Evolutionary conservation across 2,797 vertebrate genomes (phyloP), one percentile per base, ranked within the genome.

Genomic region (Enteromius fasciolatus): DNA sequence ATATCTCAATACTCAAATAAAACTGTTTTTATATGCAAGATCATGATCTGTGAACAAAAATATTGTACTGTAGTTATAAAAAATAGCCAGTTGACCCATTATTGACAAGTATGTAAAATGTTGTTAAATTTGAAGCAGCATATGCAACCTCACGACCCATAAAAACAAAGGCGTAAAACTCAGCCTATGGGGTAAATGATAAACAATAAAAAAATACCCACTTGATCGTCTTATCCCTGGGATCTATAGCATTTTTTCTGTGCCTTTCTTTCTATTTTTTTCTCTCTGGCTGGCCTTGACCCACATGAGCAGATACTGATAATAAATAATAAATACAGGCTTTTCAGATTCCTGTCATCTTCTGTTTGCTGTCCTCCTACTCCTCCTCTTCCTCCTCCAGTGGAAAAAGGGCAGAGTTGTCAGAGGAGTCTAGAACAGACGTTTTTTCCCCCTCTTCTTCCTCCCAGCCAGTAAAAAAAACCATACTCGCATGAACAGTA

Each of bases 401-500:
- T 91, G 88, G 87, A 89, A 88, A 93, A 94, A 94, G 92, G 93
- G 89, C 92, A 94, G 89, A 84, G 89, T 92, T 94, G 93, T 94
- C 92, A 93, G 83, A 91, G 90, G 86, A 88, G 89, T 90, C 93
- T 93, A 92, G 90, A 92, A 86, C 88, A 89, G 90, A 88, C 76
- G 79, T 83, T 57, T 86, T 63, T 87, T 11, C 20, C 39, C n/a
- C 8, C n/a, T 90, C 90, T 92, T 66, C 23, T 44, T 81, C 46
- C 46, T 54, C 84, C 87, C 88, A 89, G 69, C 57, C 87, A 89
- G 91, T 89, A 85, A 5, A 41, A 5, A 41, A 86, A 87, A 91
- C 88, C 90, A 89, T 89, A 64, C 86, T 92, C 88, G 91, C 87
- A 89, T 86, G 76, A 78, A 77, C 87, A 90, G 82, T 91, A 88